Evolutionary conservation across 2,797 vertebrate genomes (phyloP), one percentile per base, ranked within the genome.

Genomic region (Acanthiza pusilla): DNA sequence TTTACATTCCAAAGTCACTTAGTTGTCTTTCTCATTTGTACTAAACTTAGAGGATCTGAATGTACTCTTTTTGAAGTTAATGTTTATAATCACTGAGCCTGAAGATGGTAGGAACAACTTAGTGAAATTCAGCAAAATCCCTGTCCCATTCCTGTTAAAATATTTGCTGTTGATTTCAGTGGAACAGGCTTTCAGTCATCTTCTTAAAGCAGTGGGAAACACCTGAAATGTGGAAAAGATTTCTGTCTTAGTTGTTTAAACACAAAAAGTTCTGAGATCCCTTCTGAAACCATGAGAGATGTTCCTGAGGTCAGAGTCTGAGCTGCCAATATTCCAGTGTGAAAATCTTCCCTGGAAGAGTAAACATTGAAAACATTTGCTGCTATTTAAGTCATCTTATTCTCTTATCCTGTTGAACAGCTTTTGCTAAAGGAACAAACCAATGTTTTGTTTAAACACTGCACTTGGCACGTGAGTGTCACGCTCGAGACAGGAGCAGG

Each of bases 381-480:
- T 74, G 25, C 20, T 75, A 32, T 81, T 91, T 81, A 88, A 72
- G 43, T 65, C 40, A 43, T 75, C 2, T 51, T 68, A 38, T 60
- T 76, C 71, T 38, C 57, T 85, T 77, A 50, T 27, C 13, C 27
- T 13, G 5, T 29, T 62, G 27, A 66, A 55, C 16, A 65, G 16
- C 19, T 77, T 80, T 93, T 93, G 53, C 85, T 53, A 8, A 73
- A 91, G 32, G 76, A 75, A 38, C 29, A 80, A 60, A 77, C 65
- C 25, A 18, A 38, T 38, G 34, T 57, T 94, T 85, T 87, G 20
- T 74, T 88, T 66, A 47, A 83, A 43, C 36, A 15, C 9, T 60
- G 58, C 73, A 19, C 76, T 92, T 80, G 40, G 51, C 43, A 40
- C 14, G 4, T 2, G 12, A 77, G 15, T 15, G 10, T 61, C 26